Conservation (phyloP, 1,140 invertebrate species). For the Cyphomyrmex costatus region DNA sequence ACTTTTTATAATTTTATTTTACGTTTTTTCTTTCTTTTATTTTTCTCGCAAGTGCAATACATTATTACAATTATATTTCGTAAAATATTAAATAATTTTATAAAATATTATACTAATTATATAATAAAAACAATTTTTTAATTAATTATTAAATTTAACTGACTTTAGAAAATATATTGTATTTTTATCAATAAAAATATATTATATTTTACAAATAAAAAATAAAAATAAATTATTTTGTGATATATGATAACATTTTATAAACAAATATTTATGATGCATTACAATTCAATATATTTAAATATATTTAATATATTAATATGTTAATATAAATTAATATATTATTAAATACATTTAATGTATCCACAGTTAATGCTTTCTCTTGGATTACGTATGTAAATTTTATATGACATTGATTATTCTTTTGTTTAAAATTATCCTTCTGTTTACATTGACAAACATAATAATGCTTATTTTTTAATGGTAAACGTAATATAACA, state of each 20-base stretch:
- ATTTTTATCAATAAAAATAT: not conserved
- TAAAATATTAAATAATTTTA: not conserved
- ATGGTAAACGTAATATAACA: not conserved
- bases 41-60: not conserved
- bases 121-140: not conserved
- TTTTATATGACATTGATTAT: not conserved
- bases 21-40: not conserved
- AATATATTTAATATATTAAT: no score
- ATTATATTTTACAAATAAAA: not conserved
- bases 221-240: not conserved
- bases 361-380: not conserved
- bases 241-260: constrained; percentile 3
- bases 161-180: not conserved
- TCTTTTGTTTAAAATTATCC: constrained; percentile 1
- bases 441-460: not conserved
- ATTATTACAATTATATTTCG: constrained; percentile 8
- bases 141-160: not conserved
- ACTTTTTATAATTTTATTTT: not conserved
- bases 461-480: not conserved
- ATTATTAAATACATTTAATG: not conserved
- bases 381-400: not conserved
- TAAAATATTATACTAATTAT: not conserved
- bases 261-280: not conserved
- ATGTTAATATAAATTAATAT: no score
- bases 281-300: not conserved